A percentile compares a stretch with the other conserved stretches of the same genome.
Conservation (phyloP, 1,140 invertebrate species). For the Muscidifurax raptorellus region DNA sequence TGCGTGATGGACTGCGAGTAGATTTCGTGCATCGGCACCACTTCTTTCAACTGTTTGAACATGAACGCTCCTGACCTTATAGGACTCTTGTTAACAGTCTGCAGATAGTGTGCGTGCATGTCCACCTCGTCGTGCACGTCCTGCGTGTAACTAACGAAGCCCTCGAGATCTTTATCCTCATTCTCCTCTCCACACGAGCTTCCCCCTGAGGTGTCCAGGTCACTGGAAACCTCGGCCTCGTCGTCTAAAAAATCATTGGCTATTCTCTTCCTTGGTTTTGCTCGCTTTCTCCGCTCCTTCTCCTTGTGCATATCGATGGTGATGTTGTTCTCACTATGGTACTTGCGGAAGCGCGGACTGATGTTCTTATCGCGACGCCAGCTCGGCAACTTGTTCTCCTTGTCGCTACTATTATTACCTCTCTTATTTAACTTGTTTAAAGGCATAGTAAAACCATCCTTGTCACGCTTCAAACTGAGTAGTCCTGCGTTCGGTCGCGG, state of each 20-base stretch:
- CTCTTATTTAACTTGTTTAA: not conserved
- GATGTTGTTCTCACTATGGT: conserved; percentile 11
- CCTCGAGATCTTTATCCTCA: conserved; percentile 65
- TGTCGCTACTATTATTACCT: not conserved
- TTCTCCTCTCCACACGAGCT: conserved; percentile 65
- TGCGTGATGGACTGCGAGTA: conserved; percentile 62
- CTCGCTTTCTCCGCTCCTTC: conserved; percentile 39
- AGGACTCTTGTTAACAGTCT: conserved; percentile 73
- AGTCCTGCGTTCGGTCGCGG: not conserved
- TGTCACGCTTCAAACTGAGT: conserved; percentile 10
- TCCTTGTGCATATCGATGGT: not conserved
- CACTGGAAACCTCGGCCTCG: conserved; percentile 77
- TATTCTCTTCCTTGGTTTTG: conserved; percentile 42
- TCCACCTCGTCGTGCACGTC: conserved; percentile 70
- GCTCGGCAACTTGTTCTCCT: not conserved
- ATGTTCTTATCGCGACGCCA: not conserved
- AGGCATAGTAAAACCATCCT: conserved; percentile 17
- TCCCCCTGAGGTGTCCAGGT: conserved; percentile 61
- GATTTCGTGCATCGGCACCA: conserved; percentile 55
- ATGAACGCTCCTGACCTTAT: conserved; percentile 56
- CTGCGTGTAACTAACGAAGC: conserved; percentile 70
- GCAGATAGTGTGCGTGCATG: conserved; percentile 78
- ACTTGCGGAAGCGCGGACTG: conserved; percentile 14
- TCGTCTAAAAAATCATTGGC: conserved; percentile 74
- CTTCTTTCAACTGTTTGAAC: conserved; percentile 55